A percentile compares a stretch with the other conserved stretches of the same genome.
These are phyloP conservation scores for Gymnogyps californianus DNA, from an alignment of 2,113 vertebrate species.

Conservation along the genomic window DNA sequence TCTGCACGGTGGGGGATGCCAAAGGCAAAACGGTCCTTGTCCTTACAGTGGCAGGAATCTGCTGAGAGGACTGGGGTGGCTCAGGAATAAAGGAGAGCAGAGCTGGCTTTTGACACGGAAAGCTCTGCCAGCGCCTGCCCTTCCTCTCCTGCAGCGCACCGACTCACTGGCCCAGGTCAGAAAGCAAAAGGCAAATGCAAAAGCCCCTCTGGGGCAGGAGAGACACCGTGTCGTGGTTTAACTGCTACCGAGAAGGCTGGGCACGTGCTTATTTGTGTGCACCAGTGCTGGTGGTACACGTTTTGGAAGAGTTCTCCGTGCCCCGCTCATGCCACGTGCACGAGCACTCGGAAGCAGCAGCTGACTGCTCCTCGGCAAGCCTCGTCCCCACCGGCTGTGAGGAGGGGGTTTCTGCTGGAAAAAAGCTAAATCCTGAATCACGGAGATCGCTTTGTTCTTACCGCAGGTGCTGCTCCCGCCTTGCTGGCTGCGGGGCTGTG, in stretches of 20 bases:
- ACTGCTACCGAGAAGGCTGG: no score
- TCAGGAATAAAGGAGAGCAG: not conserved
- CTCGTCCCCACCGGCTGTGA: not conserved
- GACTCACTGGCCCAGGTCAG: no score
- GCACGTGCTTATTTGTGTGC: not conserved
- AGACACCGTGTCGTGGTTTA: no score
- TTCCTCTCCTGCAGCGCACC: not conserved
- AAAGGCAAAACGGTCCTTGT: not conserved
- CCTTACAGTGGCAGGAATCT: not conserved
- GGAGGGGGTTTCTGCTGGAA: not conserved
- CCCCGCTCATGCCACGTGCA: no score
- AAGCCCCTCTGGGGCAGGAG: not conserved
- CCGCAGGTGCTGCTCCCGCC: not conserved
- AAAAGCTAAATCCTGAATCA: no score
- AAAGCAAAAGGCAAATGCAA: not conserved
- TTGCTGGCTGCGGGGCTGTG: not conserved
- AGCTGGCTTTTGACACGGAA: not conserved
- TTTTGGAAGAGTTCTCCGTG: not conserved
- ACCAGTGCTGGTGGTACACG: not conserved
- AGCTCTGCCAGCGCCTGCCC: not conserved
- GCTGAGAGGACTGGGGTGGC: not conserved
- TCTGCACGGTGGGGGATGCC: accelerated
- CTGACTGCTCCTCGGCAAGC: not conserved
- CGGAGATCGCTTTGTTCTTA: no score
- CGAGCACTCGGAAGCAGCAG: not conserved